These are phyloP conservation scores for Holcopasites calliopsidis DNA, from an alignment of 1,140 invertebrate genomes.

Conservation along the genomic window DNA sequence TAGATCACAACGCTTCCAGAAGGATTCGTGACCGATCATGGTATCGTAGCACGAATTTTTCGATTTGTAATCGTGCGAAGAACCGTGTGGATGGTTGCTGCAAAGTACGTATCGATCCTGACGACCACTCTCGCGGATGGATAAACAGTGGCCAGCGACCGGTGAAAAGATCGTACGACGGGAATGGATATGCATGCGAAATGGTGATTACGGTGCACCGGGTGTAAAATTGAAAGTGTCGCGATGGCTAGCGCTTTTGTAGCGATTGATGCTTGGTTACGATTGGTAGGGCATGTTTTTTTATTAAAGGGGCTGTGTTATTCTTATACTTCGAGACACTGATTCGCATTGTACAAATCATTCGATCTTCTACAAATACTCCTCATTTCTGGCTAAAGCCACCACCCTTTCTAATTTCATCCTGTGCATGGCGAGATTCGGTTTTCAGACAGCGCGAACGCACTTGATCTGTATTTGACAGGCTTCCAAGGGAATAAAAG, in stretches of 20 bases:
- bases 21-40: conserved; percentile 2
- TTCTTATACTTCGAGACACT: too few relatives aligned
- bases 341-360: too few relatives aligned
- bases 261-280: not conserved
- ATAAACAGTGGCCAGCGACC: not conserved
- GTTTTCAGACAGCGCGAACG: not conserved
- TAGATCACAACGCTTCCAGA: not conserved
- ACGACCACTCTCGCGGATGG: too few relatives aligned
- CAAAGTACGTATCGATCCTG: not conserved
- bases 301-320: too few relatives aligned
- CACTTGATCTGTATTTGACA: not conserved
- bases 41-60: too few relatives aligned
- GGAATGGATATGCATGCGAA: not conserved
- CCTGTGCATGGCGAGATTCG: not conserved
- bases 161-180: not conserved
- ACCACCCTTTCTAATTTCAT: not conserved
- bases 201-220: not conserved
- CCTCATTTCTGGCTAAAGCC: not conserved
- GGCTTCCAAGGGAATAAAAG: not conserved
- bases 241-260: not conserved
- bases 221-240: not conserved
- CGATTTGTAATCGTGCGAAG: conserved; percentile 23
- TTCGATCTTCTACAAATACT: not conserved
- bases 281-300: too few relatives aligned
- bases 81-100: not conserved